Conservation (phyloP, 2,888 invertebrate species). For the Bruchidius siliquastri region DNA sequence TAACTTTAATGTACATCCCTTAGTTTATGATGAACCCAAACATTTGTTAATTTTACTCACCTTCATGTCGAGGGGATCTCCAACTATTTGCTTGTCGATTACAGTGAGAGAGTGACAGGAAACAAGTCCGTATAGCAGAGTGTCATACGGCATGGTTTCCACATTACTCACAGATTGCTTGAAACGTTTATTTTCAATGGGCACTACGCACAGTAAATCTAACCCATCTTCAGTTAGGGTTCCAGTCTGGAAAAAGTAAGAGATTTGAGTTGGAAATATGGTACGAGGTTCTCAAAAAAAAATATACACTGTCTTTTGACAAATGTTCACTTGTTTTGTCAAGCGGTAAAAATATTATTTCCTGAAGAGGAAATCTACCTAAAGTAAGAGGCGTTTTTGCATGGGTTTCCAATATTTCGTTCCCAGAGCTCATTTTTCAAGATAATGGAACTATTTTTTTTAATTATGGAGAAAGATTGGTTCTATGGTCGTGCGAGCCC, state of each 20-base stretch:
- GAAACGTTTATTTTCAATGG: slow-evolving; percentile 51
- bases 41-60: slow-evolving; percentile 38
- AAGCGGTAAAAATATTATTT: neutral
- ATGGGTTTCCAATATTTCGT: too few species aligned
- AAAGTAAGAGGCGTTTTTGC: too few species aligned
- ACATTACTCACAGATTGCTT: slow-evolving; percentile 49
- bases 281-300: too few species aligned
- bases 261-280: too few species aligned
- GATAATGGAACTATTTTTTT: too few species aligned
- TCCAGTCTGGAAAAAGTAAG: slow-evolving; percentile 66
- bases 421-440: too few species aligned
- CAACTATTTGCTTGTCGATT: slow-evolving; percentile 80
- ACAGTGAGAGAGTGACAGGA: slow-evolving; percentile 90
- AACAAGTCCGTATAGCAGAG: slow-evolving; percentile 68
- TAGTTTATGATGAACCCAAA: neutral
- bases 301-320: too few species aligned
- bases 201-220: slow-evolving; percentile 90
- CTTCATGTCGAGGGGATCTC: slow-evolving; percentile 93
- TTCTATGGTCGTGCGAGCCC: too few species aligned
- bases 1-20: too few species aligned
- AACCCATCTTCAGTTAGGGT: slow-evolving; percentile 94
- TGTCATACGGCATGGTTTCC: slow-evolving; percentile 47
- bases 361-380: too few species aligned
- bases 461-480: too few species aligned
- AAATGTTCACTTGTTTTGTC: too few species aligned